Percentiles rank a stretch among this genome's conserved stretches.
These are phyloP conservation scores for Pseudochaenichthys georgianus DNA, from an alignment of 2,797 vertebrate species.

Conservation along the genomic window DNA sequence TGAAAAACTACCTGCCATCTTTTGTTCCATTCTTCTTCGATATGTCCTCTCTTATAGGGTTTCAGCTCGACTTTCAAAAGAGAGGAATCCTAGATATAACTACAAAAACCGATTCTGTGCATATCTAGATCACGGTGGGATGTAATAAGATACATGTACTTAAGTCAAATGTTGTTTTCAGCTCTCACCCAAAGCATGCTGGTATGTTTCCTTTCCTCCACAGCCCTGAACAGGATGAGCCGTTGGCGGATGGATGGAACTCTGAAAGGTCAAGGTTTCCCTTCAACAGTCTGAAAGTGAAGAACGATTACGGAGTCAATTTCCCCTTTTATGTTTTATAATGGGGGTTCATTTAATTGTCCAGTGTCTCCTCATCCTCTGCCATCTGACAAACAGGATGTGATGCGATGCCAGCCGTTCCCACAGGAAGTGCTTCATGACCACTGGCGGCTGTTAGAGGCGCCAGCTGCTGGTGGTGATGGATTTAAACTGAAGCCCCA, in stretches of 20 bases:
- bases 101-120: too few species aligned
- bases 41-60: not conserved
- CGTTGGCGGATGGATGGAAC: not conserved
- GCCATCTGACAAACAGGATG: slow-evolving; percentile 70
- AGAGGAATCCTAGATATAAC: too few species aligned
- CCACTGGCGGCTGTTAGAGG: slow-evolving; percentile 27
- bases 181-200: not conserved
- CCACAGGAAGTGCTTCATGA: slow-evolving; percentile 58
- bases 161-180: not conserved
- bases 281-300: slow-evolving; percentile 1
- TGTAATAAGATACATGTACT: too few species aligned
- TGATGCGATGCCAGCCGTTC: slow-evolving; percentile 41
- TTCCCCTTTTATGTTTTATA: not conserved
- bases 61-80: not conserved
- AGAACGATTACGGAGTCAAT: not conserved
- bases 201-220: not conserved
- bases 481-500: slow-evolving; percentile 74
- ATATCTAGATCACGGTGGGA: too few species aligned
- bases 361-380: slow-evolving; percentile 1
- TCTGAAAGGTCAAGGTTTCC: slow-evolving; percentile 1
- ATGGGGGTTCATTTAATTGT: not conserved
- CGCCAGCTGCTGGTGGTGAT: slow-evolving; percentile 48
- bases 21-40: too few species aligned
- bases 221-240: not conserved
- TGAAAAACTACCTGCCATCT: not conserved